phyloP scores from a whole-genome alignment of 2,888 invertebrate genomes.

The Xanthia icteritia region DNA sequence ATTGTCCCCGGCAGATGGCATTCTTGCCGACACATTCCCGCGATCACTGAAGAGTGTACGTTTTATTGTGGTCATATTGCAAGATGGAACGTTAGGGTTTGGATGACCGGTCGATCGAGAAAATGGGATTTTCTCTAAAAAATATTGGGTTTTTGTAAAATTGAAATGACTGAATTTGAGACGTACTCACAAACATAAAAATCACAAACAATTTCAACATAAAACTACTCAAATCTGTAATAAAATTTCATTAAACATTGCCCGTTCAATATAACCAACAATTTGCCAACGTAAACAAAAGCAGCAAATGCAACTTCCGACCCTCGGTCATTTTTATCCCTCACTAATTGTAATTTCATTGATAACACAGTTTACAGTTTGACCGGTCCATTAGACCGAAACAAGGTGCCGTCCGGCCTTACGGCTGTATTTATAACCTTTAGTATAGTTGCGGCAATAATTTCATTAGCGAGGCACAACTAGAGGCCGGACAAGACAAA shows the following conservation, averaged over 20 bases:
- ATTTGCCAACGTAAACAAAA: conserved; percentile 78
- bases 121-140: neutral
- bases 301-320: conserved; percentile 83
- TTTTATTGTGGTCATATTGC: conserved; percentile 87
- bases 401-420: conserved; percentile 89
- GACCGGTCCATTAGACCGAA: conserved; percentile 90
- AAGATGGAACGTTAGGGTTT: conserved; percentile 21
- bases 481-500: conserved; percentile 91
- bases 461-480: conserved; percentile 90
- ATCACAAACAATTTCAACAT: neutral
- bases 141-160: neutral
- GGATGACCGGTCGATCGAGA: conserved; percentile 6
- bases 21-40: conserved; percentile 87
- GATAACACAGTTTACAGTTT: conserved; percentile 91
- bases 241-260: conserved; percentile 52
- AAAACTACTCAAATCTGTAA: conserved; percentile 40
- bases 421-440: conserved; percentile 89
- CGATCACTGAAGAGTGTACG: conserved; percentile 81
- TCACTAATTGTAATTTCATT: conserved; percentile 90
- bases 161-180: neutral
- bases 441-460: conserved; percentile 91
- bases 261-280: conserved; percentile 64
- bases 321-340: conserved; percentile 87
- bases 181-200: neutral
- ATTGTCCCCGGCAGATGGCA: conserved; percentile 90